These are phyloP conservation scores for Margaritifera margaritifera DNA, from an alignment of 2,888 invertebrate genomes.

Conservation along the genomic window DNA sequence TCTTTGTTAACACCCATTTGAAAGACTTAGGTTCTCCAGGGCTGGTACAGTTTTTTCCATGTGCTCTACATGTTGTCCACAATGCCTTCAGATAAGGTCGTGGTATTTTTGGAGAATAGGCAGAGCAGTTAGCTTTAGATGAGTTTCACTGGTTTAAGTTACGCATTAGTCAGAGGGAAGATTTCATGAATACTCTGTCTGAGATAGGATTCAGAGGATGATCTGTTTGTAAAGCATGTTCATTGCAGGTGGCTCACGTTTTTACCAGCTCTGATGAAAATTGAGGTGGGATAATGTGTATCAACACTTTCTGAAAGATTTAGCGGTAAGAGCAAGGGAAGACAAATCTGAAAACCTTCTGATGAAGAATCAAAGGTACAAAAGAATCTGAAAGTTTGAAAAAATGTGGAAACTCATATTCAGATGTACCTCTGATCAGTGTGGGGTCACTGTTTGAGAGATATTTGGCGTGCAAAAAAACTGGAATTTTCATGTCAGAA, in stretches of 20 bases:
- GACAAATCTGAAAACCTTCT: too few species aligned
- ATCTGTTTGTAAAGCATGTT: conserved; percentile 17
- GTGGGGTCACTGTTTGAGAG: conserved; percentile 5
- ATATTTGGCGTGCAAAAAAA: conserved; percentile 13
- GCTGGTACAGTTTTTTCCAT: conserved; percentile 6
- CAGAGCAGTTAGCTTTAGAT: conserved; percentile 13
- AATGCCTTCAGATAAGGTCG: conserved; percentile 15
- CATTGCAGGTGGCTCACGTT: conserved; percentile 23
- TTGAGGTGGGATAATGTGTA: too few species aligned
- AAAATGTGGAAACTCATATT: too few species aligned
- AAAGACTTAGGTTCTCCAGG: too few species aligned
- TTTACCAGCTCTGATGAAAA: conserved; percentile 3
- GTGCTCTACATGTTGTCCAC: conserved; percentile 16
- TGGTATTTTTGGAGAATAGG: conserved; percentile 14
- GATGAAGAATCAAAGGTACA: too few species aligned
- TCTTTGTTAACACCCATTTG: too few species aligned
- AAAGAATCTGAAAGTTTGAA: too few species aligned
- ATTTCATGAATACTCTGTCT: conserved; percentile 6
- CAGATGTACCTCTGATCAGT: conserved; percentile 7
- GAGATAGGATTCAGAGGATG: conserved; percentile 3
- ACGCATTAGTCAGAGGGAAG: conserved; percentile 11
- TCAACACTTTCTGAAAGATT: too few species aligned
- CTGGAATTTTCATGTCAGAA: conserved; percentile 11
- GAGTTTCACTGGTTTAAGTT: conserved; percentile 22
- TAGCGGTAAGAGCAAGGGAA: too few species aligned